A percentile compares a stretch with the other conserved stretches of the same genome.
Evolutionary conservation across 2,113 vertebrate species (phyloP).

Genomic region (Zapornia atra): DNA sequence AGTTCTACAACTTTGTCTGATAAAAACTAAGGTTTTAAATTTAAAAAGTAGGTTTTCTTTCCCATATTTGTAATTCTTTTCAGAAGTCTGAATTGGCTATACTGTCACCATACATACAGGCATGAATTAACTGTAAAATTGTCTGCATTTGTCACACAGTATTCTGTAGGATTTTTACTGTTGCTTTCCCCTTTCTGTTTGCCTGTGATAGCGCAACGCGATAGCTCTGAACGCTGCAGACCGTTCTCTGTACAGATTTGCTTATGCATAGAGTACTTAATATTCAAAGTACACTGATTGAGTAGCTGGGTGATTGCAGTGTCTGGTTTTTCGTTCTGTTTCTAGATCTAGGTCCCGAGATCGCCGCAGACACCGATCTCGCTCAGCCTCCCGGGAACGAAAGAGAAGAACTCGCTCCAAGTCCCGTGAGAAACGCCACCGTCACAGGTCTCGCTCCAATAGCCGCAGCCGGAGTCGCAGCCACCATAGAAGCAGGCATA

Average conservation of each 20-base stretch:
- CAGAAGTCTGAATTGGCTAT: background rate
- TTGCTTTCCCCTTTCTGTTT: background rate
- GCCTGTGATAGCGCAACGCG: background rate
- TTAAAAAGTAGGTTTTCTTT: background rate
- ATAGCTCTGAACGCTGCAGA: background rate
- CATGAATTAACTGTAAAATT: background rate
- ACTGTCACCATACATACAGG: background rate
- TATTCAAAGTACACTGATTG: background rate
- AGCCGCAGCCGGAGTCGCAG: conserved; percentile 82
- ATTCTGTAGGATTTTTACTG: background rate
- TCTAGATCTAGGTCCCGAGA: conserved; percentile 81
- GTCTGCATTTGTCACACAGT: background rate
- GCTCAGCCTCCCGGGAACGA: conserved; percentile 81
- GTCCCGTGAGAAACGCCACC: conserved; percentile 82
- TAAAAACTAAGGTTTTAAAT: background rate
- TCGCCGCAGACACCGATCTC: conserved; percentile 79
- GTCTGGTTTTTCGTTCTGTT: background rate
- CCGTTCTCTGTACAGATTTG: background rate
- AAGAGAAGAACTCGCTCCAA: conserved; percentile 83
- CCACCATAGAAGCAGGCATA: conserved; percentile 82
- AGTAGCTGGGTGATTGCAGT: background rate
- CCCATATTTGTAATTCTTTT: background rate
- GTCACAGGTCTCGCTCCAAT: conserved; percentile 76
- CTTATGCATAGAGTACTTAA: background rate
- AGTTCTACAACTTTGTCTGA: background rate